Conservation (phyloP, 1,140 invertebrate genomes). For the Rhopalosiphum maidis region DNA sequence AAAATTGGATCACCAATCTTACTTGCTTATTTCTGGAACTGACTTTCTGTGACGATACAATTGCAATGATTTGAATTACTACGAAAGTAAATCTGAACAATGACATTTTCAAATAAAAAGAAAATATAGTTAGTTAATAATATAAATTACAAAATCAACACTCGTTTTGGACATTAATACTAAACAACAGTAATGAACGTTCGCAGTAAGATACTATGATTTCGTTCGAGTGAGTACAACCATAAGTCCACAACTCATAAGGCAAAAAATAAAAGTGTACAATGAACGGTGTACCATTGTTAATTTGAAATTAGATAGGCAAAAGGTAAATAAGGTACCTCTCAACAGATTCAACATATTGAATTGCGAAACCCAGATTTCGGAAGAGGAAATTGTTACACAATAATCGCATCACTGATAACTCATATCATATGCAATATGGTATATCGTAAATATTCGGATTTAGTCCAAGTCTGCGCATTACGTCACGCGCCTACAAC, state of each 20-base stretch:
- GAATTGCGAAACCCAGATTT: neutral
- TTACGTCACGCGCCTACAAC: neutral
- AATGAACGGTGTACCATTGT: neutral
- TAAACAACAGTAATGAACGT: neutral
- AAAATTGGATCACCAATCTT: neutral
- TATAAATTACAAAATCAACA: neutral
- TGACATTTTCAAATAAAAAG: conserved; percentile 63
- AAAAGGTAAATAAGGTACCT: neutral
- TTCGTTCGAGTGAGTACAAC: neutral
- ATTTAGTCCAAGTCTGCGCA: neutral
- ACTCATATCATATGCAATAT: neutral
- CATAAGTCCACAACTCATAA: neutral
- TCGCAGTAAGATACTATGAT: neutral
- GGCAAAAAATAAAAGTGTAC: neutral
- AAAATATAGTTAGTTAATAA: neutral
- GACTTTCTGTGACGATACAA: neutral
- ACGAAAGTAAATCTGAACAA: neutral
- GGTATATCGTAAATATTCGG: neutral
- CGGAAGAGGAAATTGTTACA: neutral
- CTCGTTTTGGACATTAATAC: conserved; percentile 71
- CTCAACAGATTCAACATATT: conserved; percentile 6
- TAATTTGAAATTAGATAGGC: neutral
- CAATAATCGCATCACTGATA: neutral
- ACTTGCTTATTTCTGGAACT: conserved; percentile 42
- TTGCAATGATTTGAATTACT: neutral